A percentile compares a stretch with the other conserved stretches of the same genome.
Conservation (phyloP, 2,797 vertebrate genomes). For the Myripristis jacobus region DNA sequence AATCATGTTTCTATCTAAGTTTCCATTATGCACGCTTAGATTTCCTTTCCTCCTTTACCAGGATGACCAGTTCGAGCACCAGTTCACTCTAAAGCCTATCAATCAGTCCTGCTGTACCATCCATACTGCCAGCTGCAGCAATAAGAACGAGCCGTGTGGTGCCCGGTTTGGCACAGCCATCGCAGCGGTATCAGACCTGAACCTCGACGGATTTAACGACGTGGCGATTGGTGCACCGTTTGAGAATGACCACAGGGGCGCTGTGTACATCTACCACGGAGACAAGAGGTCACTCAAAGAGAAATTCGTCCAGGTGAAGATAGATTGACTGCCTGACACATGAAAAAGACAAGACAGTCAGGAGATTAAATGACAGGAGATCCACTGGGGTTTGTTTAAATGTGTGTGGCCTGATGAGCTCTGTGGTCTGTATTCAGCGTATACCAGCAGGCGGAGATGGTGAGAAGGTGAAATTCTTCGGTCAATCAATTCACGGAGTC, state of each 20-base stretch:
- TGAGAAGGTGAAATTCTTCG: constrained; percentile 93
- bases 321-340: too few species aligned
- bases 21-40: background rate
- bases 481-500: constrained; percentile 95
- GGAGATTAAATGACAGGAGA: background rate
- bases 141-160: constrained; percentile 92
- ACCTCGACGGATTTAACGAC: constrained; percentile 93
- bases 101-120: constrained; percentile 90
- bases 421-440: constrained; percentile 77
- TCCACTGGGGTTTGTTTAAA: background rate
- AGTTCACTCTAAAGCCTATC: constrained; percentile 91
- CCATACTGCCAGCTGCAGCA: constrained; percentile 84
- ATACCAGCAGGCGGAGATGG: constrained; percentile 96
- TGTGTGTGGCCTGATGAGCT: background rate
- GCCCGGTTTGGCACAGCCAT: constrained; percentile 95
- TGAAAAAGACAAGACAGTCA: background rate
- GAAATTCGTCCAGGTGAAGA: constrained; percentile 89
- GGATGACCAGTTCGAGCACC: constrained; percentile 85
- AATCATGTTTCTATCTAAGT: background rate
- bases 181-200: constrained; percentile 91
- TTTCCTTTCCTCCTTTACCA: constrained; percentile 42
- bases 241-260: constrained; percentile 94
- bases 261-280: constrained; percentile 96
- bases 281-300: constrained; percentile 83
- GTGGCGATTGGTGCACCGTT: constrained; percentile 94